Evolutionary conservation across 2,797 vertebrate genomes (phyloP), one percentile per base, ranked within the genome.

Genomic region (Oryzias dopingdopingensis): DNA sequence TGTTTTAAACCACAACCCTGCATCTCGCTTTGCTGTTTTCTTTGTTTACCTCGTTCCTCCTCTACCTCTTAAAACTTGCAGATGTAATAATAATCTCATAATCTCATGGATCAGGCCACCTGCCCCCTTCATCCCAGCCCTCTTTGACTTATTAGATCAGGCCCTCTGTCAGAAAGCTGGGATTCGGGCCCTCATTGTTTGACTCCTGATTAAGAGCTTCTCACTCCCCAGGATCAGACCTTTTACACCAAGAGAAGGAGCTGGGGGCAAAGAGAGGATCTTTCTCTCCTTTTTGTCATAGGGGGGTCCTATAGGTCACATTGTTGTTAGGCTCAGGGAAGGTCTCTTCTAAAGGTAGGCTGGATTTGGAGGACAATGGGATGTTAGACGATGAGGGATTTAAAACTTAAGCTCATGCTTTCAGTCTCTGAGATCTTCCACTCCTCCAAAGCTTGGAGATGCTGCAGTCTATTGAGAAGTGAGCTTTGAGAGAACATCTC

Each of bases 191-290:
- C 79, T 75, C 86, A 89, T 92, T 91, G 90, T 91, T 90, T 87
- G 88, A 81, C 76, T 73, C 76, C 84, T 89, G 89, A 91, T 92
- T 90, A 92, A 92, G 90, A 92, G 89, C 83, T 89, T 88, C 89
- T 91, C 86, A 85, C 85, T 76, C 64, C 52, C 47, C 67, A 88
- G 83, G 88, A 84, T 83, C 83, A 88, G 81, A 77, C 71, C 68
- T 83, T 71, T 45, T 57, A 65, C 65, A 65, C 52, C 7, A 52
- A 76, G 44, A 76, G 62, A 76, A 42, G 49, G 70, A 75, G 66
- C 54, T 42, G 65, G 64, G 67, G 57, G 62, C 57, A 52, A 72
- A 75, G 67, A 70, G 75, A 71, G 73, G 76, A 84, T 82, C 72
- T 73, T 67, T 80, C 72, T 84, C 73, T 84, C 71, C 32, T 81